Evolutionary conservation across 37 sponge, comb jelly and placozoan genomes (phyloP).

Genomic region (Bolinopsis microptera): DNA sequence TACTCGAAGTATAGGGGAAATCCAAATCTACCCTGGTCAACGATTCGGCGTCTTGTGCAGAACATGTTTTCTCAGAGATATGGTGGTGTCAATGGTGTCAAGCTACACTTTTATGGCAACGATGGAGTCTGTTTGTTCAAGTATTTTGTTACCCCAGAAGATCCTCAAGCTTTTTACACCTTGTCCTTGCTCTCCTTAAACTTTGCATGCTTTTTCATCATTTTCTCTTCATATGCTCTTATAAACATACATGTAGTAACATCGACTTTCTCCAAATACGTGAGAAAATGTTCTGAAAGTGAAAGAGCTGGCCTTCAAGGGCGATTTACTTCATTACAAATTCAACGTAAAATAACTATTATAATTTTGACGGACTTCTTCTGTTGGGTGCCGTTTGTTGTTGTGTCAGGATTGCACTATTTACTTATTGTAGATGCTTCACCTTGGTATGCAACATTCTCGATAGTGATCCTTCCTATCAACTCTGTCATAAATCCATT

Average conservation of each 20-base stretch:
- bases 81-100: background rate
- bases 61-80: background rate
- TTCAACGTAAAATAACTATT: background rate
- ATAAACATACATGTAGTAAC: background rate
- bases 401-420: background rate
- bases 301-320: background rate
- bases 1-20: background rate
- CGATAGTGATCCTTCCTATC: background rate
- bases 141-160: background rate
- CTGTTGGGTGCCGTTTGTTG: background rate
- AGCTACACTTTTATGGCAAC: background rate
- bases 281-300: background rate
- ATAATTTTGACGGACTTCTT: background rate
- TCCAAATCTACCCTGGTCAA: background rate
- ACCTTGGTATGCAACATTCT: background rate
- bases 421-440: background rate
- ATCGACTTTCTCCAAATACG: background rate
- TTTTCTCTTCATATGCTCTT: background rate
- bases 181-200: background rate
- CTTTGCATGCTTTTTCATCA: background rate
- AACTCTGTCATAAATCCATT: background rate
- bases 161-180: background rate
- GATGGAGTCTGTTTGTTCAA: slow-evolving; percentile 10
- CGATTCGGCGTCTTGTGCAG: background rate
- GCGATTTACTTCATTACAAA: background rate